Base-by-base conservation (phyloP, 2,797 vertebrate genomes). In the Coendou prehensilis region DNA sequence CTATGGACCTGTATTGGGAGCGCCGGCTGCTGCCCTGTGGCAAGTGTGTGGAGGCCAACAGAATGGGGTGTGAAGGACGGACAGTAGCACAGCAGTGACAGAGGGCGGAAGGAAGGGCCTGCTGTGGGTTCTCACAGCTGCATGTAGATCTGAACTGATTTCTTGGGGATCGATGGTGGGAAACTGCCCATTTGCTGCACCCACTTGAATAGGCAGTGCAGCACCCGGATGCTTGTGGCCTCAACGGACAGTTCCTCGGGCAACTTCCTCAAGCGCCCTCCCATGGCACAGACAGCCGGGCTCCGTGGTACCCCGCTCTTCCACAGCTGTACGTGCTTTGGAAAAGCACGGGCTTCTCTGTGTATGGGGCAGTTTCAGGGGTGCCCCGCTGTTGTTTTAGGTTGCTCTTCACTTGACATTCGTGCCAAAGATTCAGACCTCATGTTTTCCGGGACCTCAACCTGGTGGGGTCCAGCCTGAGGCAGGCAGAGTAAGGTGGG, bases 51-150 rank as follows among this genome's bases (percentile, higher is more conserved):
- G 41, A 50, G 69, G 26, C 5, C 0, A 0, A 57, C 28, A 11
- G 5, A 8, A 45, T 0, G 0, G 14, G 8, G 30, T 30, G 45
- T 54, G 69, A 33, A n/a, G 28, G 59, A 20, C 22, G 23, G 50
- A 28, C 13, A 7, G 71, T 33, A 91, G 50, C 81, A 17, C 11
- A 9, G 15, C 30, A 23, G 0, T 15, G 10, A 6, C n/a, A 3
- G 11, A 37, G 26, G 4, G 63, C 0, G 2, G 9, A n/a, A 22
- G 87, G 7, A 18, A 0, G 41, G 10, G n/a, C 3, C 2, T 0
- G 1, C 78, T 17, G 10, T 8, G 45, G 3, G 0, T 45, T 45
- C 57, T 57, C 71, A 22, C 9, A 18, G 64, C 30, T 9, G 7
- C 28, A 8, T 54, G 5, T 33, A 1, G 37, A 64, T 26, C 6